Base-by-base conservation (phyloP, 2,888 invertebrate species). In the Cheiracanthium punctorium region DNA sequence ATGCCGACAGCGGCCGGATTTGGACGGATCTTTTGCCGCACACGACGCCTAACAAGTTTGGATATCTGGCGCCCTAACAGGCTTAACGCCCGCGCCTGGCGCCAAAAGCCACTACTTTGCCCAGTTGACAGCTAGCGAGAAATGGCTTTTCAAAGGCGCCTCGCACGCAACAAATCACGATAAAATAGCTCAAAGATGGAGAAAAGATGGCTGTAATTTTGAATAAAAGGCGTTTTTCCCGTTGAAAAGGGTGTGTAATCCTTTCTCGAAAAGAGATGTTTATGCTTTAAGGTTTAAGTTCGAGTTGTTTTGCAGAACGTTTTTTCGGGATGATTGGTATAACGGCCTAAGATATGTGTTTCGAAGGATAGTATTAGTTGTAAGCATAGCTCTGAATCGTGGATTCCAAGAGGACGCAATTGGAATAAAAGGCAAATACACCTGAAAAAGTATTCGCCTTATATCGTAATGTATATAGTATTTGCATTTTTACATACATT, bases 41-140 rank as follows among this genome's bases (percentile, higher is more conserved):
- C 58, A 41, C 79, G 28, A 7, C 37, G 69, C 73, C 69, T 79
- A 85, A 79, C 79, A 85, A 79, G 73, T 79, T 73, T 69, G 84
- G 84, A 85, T 79, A 85, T 79, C 43, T 67, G 58, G 84, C 84
- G 67, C 84, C 79, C 84, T 85, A 85, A 85, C 84, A 85, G 84
- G 84, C 84, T 85, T 85, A 85, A 79, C 79, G 32, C 52, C 33
- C 43, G 73, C 52, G 77, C 70, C 69, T 79, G 77, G 73, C 84
- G 82, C 77, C 82, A 65, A 74, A 73, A 70, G 43, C 71, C 30
- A 33, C 32, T 48, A 17, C 17, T 48, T 48, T 48, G 73, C 48
- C 67, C 81, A 75, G 76, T 82, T 82, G 82, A 82, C 82, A 82
- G 71, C 30, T 32, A 24, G 58, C 58, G 37, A 48, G n/a, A 17